Evolutionary conservation across 2,113 vertebrate genomes (phyloP).

Genomic region (Cephalopholis sonnerati): DNA sequence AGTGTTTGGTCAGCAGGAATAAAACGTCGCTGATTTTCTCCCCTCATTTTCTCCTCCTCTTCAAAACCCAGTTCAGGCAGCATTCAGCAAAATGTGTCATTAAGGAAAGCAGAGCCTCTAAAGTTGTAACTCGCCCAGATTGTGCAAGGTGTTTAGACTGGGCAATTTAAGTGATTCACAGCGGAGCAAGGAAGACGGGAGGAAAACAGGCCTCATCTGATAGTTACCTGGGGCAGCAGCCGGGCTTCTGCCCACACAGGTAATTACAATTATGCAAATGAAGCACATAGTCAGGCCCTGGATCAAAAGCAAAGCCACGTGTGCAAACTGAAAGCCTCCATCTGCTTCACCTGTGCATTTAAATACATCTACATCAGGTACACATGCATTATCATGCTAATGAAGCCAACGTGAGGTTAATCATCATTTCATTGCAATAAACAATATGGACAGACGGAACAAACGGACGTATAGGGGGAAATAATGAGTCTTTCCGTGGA

Average conservation of each 20-base stretch:
- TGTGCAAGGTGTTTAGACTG: constrained; percentile 53
- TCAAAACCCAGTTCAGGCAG: constrained; percentile 40
- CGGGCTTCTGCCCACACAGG: constrained; percentile 71
- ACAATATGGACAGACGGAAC: constrained; percentile 14
- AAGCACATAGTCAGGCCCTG: constrained; percentile 43
- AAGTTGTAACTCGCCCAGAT: constrained; percentile 40
- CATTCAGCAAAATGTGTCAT: constrained; percentile 69
- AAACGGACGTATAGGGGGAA: constrained; percentile 18
- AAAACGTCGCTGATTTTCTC: constrained; percentile 37
- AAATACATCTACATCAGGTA: constrained; percentile 25
- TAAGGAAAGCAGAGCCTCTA: constrained; percentile 65
- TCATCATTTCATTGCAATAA: constrained; percentile 41
- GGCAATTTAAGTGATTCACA: constrained; percentile 75
- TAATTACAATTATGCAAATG: constrained; percentile 85
- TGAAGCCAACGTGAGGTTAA: constrained; percentile 34
- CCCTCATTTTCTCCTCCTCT: constrained; percentile 7
- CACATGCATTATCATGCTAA: constrained; percentile 46
- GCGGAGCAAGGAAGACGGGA: constrained; percentile 45
- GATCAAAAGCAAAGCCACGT: constrained; percentile 65
- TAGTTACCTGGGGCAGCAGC: constrained; percentile 75
- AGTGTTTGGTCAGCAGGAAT: constrained; percentile 66
- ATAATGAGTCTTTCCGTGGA: constrained; percentile 44
- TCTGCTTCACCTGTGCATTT: constrained; percentile 47
- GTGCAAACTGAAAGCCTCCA: constrained; percentile 43
- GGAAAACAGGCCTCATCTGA: constrained; percentile 62